These are phyloP conservation scores for Ellobius talpinus DNA, from an alignment of 2,113 vertebrate genomes.

Conservation along the genomic window DNA sequence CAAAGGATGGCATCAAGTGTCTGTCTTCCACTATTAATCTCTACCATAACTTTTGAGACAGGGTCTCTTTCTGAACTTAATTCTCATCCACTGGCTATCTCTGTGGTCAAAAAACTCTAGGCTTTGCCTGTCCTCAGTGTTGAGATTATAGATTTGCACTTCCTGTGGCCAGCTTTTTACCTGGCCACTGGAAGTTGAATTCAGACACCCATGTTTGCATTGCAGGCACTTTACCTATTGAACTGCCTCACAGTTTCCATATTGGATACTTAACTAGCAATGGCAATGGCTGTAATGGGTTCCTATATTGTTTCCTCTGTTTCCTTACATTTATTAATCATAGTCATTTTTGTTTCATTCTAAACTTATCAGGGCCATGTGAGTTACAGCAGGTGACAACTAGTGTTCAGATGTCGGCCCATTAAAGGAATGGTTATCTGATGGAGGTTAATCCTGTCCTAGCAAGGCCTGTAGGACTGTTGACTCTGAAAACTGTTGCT, in stretches of 20 bases:
- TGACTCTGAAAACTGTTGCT: too few relatives aligned
- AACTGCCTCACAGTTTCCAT: not conserved
- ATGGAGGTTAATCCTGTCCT: too few relatives aligned
- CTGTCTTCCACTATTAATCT: not conserved
- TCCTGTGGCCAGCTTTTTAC: not conserved
- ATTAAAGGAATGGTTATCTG: too few relatives aligned
- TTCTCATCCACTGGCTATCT: not conserved
- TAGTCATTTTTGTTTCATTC: not conserved
- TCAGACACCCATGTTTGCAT: not conserved
- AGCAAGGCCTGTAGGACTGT: too few relatives aligned
- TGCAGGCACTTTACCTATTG: too few relatives aligned
- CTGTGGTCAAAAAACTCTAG: not conserved
- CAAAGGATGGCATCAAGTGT: not conserved
- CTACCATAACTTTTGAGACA: not conserved
- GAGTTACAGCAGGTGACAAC: too few relatives aligned
- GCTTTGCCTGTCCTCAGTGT: too few relatives aligned
- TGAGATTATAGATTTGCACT: not conserved
- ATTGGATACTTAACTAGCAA: not conserved
- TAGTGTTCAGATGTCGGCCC: too few relatives aligned
- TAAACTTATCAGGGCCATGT: not conserved
- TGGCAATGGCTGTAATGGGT: too few relatives aligned
- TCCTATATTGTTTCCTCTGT: not conserved
- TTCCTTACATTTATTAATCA: not conserved
- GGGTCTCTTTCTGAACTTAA: not conserved
- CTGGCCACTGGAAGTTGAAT: not conserved